phyloP scores from a whole-genome alignment of 2,797 vertebrate species.

The Pogoniulus pusillus region DNA sequence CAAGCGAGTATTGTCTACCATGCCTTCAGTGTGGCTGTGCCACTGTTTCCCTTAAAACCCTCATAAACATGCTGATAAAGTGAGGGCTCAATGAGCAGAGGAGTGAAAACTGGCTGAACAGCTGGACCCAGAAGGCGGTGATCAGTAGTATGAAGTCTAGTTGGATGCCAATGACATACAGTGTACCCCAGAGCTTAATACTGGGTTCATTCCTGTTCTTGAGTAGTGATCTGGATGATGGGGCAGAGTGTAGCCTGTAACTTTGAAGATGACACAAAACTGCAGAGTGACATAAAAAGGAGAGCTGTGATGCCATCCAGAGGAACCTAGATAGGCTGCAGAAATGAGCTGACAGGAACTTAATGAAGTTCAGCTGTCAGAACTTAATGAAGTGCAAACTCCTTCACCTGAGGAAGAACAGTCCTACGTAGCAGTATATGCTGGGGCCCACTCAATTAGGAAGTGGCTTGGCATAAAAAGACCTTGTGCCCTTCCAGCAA shows the following conservation, averaged over 20 bases:
- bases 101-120: neutral
- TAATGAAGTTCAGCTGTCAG: neutral
- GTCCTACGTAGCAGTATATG: neutral
- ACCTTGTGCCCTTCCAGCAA: neutral
- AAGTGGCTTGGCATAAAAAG: neutral
- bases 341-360: neutral
- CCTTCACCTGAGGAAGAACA: neutral
- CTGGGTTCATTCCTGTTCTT: neutral
- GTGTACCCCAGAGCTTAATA: neutral
- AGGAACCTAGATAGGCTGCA: neutral
- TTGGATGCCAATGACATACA: neutral
- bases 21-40: neutral
- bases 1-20: neutral
- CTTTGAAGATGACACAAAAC: neutral
- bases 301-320: neutral
- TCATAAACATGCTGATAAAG: neutral
- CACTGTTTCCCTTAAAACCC: neutral
- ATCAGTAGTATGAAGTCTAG: neutral
- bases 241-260: neutral
- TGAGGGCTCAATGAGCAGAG: neutral
- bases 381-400: neutral
- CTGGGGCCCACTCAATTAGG: neutral
- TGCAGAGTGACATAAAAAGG: neutral
- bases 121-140: neutral
- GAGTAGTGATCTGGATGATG: neutral